phyloP scores from a whole-genome alignment of 2,797 vertebrate genomes.

The Scomberomorus guttatus region DNA sequence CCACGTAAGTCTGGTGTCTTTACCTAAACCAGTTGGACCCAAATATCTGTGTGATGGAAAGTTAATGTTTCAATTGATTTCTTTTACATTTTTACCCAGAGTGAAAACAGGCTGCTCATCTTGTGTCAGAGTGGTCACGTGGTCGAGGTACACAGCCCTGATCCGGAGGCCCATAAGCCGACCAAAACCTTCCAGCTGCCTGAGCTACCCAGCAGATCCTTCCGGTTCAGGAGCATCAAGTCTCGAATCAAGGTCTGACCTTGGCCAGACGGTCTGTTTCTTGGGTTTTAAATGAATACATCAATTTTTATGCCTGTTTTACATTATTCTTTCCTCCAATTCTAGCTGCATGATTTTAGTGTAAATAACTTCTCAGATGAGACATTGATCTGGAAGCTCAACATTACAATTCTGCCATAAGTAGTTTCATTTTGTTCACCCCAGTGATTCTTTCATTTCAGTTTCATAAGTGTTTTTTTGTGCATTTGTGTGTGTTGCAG shows the following conservation, averaged over 20 bases:
- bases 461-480: not conserved
- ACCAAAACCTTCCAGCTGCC: constrained; percentile 86
- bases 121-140: constrained; percentile 90
- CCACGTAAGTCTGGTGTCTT: constrained; percentile 85
- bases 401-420: too few species aligned
- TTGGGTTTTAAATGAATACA: not conserved
- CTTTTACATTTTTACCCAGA: constrained; percentile 75
- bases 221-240: constrained; percentile 93
- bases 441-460: not conserved
- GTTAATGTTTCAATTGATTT: not conserved
- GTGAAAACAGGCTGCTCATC: constrained; percentile 87
- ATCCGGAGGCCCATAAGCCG: constrained; percentile 51
- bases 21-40: too few species aligned
- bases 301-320: not conserved
- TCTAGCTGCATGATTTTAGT: not conserved
- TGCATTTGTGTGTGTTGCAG: constrained; percentile 75
- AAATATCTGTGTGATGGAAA: not conserved
- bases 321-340: not conserved
- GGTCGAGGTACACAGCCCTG: constrained; percentile 87
- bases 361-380: not conserved
- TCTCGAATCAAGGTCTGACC: constrained; percentile 87
- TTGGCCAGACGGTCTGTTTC: not conserved
- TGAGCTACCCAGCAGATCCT: constrained; percentile 81
- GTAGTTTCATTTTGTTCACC: too few species aligned
- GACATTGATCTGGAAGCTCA: not conserved